Base-by-base conservation (phyloP, 2,888 invertebrate species). In the Xestia rhomboidea region DNA sequence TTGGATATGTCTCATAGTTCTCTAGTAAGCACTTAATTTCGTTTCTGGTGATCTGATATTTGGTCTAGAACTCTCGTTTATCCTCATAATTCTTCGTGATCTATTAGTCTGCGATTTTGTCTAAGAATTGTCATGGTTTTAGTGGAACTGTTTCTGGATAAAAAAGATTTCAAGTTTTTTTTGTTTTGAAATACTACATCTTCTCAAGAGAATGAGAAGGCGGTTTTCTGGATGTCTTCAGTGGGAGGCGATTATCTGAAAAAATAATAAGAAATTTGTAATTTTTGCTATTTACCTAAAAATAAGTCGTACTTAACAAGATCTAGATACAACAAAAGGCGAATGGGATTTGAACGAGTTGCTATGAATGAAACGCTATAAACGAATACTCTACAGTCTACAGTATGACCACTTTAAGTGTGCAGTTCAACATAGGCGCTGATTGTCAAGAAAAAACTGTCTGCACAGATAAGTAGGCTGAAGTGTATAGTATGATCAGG, bases 121-220 rank as follows among this genome's bases (percentile, higher is more conserved):
- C n/a, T 51, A 13, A 15, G 49, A 27, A 15, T 18, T 73, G 18
- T 63, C 86, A 83, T 87, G 49, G 49, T 77, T 76, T 64, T 11
- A 67, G 13, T 60, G 72, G 7, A 27, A 57, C 21, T 27, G 51
- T 13, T 60, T 30, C 10, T 68, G 27, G 24, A 57, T 64, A 54
- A 27, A 62, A 69, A 44, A 72, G 62, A 11, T 27, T 75, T 67
- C 10, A 77, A 83, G 79, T 51, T 79, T 68, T 0, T 60, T 72
- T 24, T 68, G 38, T 46, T 74, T 44, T 41, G 89, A 90, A 92
- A 92, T 84, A 91, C 94, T 90, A 90, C 92, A 92, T 94, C 91
- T 90, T 94, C 93, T 94, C 94, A 94, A 89, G 5, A 66, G 6
- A 30, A 76, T 91, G 92, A 94, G 93, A 88, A 87, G 92, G 89